Evolutionary conservation across 2,888 invertebrate species (phyloP).

Genomic region (Melinopterus prodromus): DNA sequence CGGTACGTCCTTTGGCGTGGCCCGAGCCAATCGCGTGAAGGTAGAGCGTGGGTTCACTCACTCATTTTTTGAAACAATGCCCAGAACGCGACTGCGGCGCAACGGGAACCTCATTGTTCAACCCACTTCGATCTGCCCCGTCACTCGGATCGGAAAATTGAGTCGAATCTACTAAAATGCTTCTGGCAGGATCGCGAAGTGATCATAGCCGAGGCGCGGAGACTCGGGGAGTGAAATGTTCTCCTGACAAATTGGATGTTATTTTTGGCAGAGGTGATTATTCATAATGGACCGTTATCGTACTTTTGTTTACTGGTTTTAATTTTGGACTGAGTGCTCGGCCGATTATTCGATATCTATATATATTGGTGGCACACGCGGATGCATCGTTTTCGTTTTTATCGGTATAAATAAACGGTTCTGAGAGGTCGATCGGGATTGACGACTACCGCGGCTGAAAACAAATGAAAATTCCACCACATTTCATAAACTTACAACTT

Average conservation of each 20-base stretch:
- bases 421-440: neutral
- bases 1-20: slow-evolving; percentile 43
- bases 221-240: slow-evolving; percentile 38
- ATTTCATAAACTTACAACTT: no score
- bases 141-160: no score
- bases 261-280: slow-evolving; percentile 43
- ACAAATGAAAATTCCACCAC: neutral
- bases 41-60: neutral
- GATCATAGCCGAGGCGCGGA: no score
- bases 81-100: neutral
- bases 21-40: neutral
- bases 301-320: slow-evolving; percentile 24
- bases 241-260: slow-evolving; percentile 43
- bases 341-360: neutral
- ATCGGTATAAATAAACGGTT: slow-evolving; percentile 4
- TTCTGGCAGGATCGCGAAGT: neutral
- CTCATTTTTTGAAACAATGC: slow-evolving; percentile 4
- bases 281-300: slow-evolving; percentile 44
- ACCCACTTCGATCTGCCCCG: neutral
- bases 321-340: slow-evolving; percentile 11
- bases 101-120: neutral
- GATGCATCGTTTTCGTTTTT: neutral
- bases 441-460: neutral
- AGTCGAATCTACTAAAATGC: neutral
- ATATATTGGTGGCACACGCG: neutral